phyloP scores from a whole-genome alignment of 2,888 invertebrate genomes.

The Cecidostiba fungosa region DNA sequence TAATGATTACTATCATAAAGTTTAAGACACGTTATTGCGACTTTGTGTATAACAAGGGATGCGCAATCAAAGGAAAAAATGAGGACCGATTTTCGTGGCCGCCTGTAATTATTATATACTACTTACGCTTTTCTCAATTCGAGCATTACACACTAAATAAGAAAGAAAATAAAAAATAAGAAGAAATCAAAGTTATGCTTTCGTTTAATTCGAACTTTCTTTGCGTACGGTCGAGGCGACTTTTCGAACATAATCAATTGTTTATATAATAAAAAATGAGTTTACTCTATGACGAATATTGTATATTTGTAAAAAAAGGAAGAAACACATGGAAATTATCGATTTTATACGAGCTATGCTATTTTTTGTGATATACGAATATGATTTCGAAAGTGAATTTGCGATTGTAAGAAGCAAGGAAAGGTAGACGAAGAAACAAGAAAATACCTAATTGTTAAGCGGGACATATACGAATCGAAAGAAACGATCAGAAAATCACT shows the following conservation, averaged over 20 bases:
- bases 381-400: slow-evolving; percentile 56
- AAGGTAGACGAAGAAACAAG: not conserved
- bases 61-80: slow-evolving; percentile 60
- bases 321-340: slow-evolving; percentile 48
- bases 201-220: slow-evolving; percentile 42
- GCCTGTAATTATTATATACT: slow-evolving; percentile 56
- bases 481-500: slow-evolving; percentile 36
- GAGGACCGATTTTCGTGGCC: slow-evolving; percentile 64
- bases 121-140: slow-evolving; percentile 33
- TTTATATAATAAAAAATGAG: slow-evolving; percentile 49
- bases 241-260: slow-evolving; percentile 45
- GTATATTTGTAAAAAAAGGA: slow-evolving; percentile 61
- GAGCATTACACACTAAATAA: not conserved
- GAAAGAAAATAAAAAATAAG: slow-evolving; percentile 16
- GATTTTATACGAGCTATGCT: slow-evolving; percentile 55
- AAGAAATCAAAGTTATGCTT: slow-evolving; percentile 32
- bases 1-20: slow-evolving; percentile 72
- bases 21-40: slow-evolving; percentile 76
- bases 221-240: slow-evolving; percentile 33
- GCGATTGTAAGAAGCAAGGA: slow-evolving; percentile 38
- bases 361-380: slow-evolving; percentile 57
- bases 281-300: slow-evolving; percentile 49
- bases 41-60: slow-evolving; percentile 67
- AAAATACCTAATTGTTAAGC: slow-evolving; percentile 33
- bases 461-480: slow-evolving; percentile 18